Evolutionary conservation across 2,797 vertebrate species (phyloP).

Genomic region (Myiothlypis coronata): DNA sequence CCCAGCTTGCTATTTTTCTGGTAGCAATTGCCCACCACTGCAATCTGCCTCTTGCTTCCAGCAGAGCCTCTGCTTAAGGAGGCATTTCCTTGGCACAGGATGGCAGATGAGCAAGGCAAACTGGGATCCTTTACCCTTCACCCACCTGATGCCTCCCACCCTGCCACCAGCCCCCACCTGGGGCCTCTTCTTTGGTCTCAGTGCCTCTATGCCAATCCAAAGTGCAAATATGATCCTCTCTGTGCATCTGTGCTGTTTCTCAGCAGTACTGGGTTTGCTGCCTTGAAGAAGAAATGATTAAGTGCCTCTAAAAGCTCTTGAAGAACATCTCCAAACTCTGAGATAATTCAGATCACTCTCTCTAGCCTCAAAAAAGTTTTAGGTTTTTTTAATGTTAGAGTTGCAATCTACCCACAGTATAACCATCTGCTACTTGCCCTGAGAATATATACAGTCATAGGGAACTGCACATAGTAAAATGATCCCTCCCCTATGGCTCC

Average conservation of each 20-base stretch:
- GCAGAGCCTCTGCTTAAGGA: background rate
- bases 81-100: background rate
- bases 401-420: background rate
- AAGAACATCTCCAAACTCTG: background rate
- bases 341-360: background rate
- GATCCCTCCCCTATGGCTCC: background rate
- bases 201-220: background rate
- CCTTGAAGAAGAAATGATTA: background rate
- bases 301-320: background rate
- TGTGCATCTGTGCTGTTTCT: background rate
- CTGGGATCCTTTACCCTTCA: background rate
- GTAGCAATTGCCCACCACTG: background rate
- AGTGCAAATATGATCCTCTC: background rate
- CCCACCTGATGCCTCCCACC: background rate
- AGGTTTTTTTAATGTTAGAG: fast-evolving
- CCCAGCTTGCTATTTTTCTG: background rate
- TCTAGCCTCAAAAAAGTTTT: background rate
- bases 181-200: background rate
- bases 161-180: background rate
- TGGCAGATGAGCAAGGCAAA: background rate
- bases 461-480: background rate
- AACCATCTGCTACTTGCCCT: background rate
- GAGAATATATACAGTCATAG: background rate
- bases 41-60: background rate
- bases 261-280: background rate